phyloP scores from a whole-genome alignment of 2,888 invertebrate species.

The Latheticus oryzae region DNA sequence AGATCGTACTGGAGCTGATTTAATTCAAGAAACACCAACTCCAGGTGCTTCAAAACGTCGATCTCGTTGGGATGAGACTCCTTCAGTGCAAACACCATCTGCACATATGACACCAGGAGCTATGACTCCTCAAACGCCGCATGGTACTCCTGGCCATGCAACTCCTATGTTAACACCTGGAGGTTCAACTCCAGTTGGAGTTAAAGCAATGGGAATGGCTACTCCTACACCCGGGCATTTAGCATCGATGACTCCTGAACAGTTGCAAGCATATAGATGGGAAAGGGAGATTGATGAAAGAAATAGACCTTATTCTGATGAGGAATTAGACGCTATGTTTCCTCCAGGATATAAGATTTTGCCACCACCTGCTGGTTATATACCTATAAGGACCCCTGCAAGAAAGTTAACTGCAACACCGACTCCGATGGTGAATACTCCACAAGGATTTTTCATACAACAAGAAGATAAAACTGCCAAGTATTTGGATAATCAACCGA shows the following conservation, averaged over 20 bases:
- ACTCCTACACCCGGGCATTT: conserved; percentile 97
- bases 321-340: conserved; percentile 97
- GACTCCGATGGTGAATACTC: conserved; percentile 90
- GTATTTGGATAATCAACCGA: conserved; percentile 97
- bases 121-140: conserved; percentile 73
- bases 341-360: conserved; percentile 93
- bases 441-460: conserved; percentile 95
- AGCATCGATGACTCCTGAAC: conserved; percentile 99
- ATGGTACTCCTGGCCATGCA: conserved; percentile 77
- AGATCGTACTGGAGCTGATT: conserved; percentile 77
- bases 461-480: conserved; percentile 87
- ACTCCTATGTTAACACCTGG: conserved; percentile 81
- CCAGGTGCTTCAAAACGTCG: conserved; percentile 95
- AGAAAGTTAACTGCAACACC: conserved; percentile 98
- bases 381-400: conserved; percentile 97
- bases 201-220: conserved; percentile 98
- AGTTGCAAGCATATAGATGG: conserved; percentile 97
- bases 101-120: conserved; percentile 70
- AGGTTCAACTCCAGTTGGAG: conserved; percentile 87
- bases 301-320: conserved; percentile 95
- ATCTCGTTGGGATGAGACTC: conserved; percentile 98
- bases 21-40: conserved; percentile 88
- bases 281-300: conserved; percentile 99
- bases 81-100: conserved; percentile 75
- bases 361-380: conserved; percentile 74